Conservation (phyloP, 1,140 invertebrate species). For the Anthonomus grandis region DNA sequence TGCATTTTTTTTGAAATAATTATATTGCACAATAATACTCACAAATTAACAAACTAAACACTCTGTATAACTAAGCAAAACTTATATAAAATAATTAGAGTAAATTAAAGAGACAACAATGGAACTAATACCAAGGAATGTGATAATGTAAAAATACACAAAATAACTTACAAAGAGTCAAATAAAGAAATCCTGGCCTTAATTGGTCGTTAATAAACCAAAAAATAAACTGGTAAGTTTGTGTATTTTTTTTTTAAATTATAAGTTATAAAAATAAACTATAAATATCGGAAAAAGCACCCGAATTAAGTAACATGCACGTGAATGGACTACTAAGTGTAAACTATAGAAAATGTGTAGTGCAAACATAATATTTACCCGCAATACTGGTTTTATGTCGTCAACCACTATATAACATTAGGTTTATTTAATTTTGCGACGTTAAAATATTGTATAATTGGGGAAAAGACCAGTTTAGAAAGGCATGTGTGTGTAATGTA, state of each 20-base stretch:
- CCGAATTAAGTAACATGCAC: not conserved
- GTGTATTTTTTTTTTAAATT: not conserved
- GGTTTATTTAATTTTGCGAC: too few species aligned
- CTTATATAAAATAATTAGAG: constrained; percentile 1
- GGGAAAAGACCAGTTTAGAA: too few species aligned
- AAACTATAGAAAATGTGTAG: too few species aligned
- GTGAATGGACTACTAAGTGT: not conserved
- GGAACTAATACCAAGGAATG: constrained; percentile 10
- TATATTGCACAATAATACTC: constrained; percentile 23
- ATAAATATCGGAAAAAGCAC: not conserved
- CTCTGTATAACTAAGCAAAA: constrained; percentile 27
- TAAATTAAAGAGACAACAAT: not conserved
- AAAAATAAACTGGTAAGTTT: not conserved
- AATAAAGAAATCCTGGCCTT: too few species aligned
- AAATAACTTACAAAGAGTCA: too few species aligned
- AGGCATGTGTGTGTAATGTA: too few species aligned
- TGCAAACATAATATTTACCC: too few species aligned
- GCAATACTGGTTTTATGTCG: too few species aligned
- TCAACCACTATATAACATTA: too few species aligned
- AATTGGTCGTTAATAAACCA: too few species aligned
- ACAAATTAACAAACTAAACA: constrained; percentile 21
- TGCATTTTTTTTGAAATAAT: constrained; percentile 7
- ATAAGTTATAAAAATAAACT: not conserved
- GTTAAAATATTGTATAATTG: too few species aligned
- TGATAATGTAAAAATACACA: constrained; percentile 14